phyloP scores from a whole-genome alignment of 2,888 invertebrate species.

The Ochlodes sylvanus region DNA sequence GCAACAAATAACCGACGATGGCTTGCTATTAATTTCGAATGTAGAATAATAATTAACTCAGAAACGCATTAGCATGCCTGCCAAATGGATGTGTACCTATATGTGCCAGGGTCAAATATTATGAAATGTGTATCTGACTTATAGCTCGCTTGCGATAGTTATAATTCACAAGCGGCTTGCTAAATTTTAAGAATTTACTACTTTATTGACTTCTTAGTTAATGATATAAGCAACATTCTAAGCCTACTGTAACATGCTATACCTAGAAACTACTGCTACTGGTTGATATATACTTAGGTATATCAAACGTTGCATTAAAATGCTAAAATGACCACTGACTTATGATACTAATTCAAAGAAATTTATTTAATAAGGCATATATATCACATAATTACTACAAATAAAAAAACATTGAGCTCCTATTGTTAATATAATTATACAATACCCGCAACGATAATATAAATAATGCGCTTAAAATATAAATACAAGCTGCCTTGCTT shows the following conservation, averaged over 20 bases:
- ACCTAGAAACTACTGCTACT: not conserved
- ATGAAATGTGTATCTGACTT: constrained; percentile 7
- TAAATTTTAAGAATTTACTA: not conserved
- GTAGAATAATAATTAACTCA: constrained; percentile 26
- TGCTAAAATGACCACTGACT: not conserved
- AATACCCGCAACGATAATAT: too few species aligned
- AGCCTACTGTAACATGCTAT: not conserved
- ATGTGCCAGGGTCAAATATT: constrained; percentile 44
- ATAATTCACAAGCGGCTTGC: constrained; percentile 1
- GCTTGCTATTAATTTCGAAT: constrained; percentile 41
- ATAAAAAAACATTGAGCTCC: not conserved
- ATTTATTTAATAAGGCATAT: constrained; percentile 9
- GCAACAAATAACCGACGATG: constrained; percentile 37
- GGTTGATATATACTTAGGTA: not conserved
- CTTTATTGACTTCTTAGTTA: not conserved
- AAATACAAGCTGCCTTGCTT: too few species aligned
- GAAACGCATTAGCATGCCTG: constrained; percentile 47
- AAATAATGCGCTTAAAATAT: too few species aligned
- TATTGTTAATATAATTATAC: too few species aligned
- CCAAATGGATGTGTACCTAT: constrained; percentile 49
- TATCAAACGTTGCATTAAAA: not conserved
- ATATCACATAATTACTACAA: constrained; percentile 14
- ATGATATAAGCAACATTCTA: not conserved
- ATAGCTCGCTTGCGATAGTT: not conserved
- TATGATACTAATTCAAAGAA: not conserved